Evolutionary conservation across 2,888 invertebrate species (phyloP).

Genomic region (Cepaea hortensis): DNA sequence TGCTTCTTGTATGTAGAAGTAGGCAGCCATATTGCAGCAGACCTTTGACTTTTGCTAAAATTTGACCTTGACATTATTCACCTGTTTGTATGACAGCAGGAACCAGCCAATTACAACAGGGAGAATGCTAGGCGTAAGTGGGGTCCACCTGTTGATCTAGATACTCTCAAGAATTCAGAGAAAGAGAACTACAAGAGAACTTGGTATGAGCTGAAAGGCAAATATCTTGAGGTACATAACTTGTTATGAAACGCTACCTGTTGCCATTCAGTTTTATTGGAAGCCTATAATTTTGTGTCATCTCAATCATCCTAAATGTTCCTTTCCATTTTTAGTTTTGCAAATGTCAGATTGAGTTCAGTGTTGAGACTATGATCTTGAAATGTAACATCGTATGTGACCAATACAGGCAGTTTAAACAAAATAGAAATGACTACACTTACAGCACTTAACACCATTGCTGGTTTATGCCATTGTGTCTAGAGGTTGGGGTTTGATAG

Average conservation of each 20-base stretch:
- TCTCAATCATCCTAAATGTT: too few species aligned
- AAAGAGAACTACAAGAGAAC: slow-evolving; percentile 36
- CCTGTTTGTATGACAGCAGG: slow-evolving; percentile 29
- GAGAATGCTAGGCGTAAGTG: slow-evolving; percentile 36
- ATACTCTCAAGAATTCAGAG: slow-evolving; percentile 22
- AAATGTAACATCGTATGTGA: too few species aligned
- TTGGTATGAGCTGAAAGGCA: slow-evolving; percentile 45
- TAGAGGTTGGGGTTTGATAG: too few species aligned
- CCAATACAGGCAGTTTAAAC: too few species aligned
- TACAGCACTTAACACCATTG: too few species aligned
- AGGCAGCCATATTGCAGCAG: not conserved
- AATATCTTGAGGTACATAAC: slow-evolving; percentile 40
- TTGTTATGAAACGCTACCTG: not conserved
- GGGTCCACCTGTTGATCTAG: slow-evolving; percentile 43
- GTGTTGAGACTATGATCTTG: too few species aligned
- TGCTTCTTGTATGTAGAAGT: not conserved
- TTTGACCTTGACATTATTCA: not conserved
- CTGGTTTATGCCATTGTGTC: too few species aligned
- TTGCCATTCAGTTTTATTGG: too few species aligned
- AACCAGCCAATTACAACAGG: slow-evolving; percentile 4
- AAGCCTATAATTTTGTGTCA: too few species aligned
- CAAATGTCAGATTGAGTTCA: too few species aligned
- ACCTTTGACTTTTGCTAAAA: not conserved
- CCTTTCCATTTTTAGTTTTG: too few species aligned
- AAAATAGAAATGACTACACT: too few species aligned